These are phyloP conservation scores for Pseudomyrmex concolor DNA, from an alignment of 1,140 invertebrate genomes.

Conservation along the genomic window DNA sequence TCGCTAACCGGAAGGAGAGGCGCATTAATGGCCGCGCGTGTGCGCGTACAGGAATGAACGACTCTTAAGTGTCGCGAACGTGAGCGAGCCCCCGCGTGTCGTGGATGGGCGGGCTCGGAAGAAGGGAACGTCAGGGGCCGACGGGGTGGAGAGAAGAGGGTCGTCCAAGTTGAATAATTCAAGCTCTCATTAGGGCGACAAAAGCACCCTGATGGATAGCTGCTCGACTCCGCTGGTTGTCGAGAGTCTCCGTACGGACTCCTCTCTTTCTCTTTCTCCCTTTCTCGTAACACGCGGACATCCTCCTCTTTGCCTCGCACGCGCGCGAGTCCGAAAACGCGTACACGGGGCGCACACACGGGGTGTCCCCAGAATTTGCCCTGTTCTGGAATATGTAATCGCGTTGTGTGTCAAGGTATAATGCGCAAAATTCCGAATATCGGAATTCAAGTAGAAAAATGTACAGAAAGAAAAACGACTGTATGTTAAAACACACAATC, in stretches of 20 bases:
- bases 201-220: constrained; percentile 86
- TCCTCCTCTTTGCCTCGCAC: constrained; percentile 27
- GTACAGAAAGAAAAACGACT: too few relatives aligned
- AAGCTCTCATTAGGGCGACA: constrained; percentile 86
- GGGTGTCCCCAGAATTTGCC: constrained; percentile 10
- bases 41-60: constrained; percentile 57
- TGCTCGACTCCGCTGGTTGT: constrained; percentile 80
- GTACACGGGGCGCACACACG: constrained; percentile 1
- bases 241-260: constrained; percentile 67
- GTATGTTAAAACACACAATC: too few relatives aligned
- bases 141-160: constrained; percentile 70
- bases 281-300: constrained; percentile 3
- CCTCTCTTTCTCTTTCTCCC: constrained; percentile 8
- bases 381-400: background rate
- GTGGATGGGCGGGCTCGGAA: constrained; percentile 46
- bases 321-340: constrained; percentile 58
- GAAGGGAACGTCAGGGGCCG: constrained; percentile 60
- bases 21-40: constrained; percentile 35
- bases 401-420: too few relatives aligned
- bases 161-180: constrained; percentile 84
- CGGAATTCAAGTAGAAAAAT: too few relatives aligned
- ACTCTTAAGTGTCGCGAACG: constrained; percentile 54
- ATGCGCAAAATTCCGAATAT: too few relatives aligned
- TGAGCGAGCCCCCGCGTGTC: constrained; percentile 31
- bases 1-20: constrained; percentile 36